phyloP scores from a whole-genome alignment of 2,888 invertebrate genomes.

The Protonemura montana region DNA sequence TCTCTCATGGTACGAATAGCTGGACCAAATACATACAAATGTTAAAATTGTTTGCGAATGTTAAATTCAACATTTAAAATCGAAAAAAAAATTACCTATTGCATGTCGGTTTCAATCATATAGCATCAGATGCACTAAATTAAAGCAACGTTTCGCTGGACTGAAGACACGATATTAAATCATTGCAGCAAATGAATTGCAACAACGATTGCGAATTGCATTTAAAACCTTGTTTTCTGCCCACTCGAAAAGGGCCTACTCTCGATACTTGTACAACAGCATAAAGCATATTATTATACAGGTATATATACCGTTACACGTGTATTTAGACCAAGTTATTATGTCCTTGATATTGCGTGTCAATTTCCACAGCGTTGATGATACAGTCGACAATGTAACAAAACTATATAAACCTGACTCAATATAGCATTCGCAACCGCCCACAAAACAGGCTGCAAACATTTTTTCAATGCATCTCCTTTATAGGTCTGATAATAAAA shows the following conservation, averaged over 20 bases:
- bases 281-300: neutral
- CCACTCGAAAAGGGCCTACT: neutral
- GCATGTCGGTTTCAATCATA: conserved; percentile 2
- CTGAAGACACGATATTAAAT: conserved; percentile 12
- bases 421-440: neutral
- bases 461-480: neutral
- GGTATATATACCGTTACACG: neutral
- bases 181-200: neutral
- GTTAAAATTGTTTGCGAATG: neutral
- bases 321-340: neutral
- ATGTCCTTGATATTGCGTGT: neutral
- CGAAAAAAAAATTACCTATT: neutral
- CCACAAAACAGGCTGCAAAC: conserved; percentile 2
- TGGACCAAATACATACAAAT: conserved; percentile 12
- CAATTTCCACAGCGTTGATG: neutral
- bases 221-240: neutral
- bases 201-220: neutral
- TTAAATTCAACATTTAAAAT: neutral
- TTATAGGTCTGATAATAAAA: conserved; percentile 19
- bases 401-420: neutral
- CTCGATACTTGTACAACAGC: neutral
- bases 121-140: neutral
- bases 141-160: neutral
- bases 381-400: neutral
- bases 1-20: neutral